Evolutionary conservation across 1,140 invertebrate species (phyloP), one percentile per base, ranked within the genome.

Genomic region (Delia radicum): DNA sequence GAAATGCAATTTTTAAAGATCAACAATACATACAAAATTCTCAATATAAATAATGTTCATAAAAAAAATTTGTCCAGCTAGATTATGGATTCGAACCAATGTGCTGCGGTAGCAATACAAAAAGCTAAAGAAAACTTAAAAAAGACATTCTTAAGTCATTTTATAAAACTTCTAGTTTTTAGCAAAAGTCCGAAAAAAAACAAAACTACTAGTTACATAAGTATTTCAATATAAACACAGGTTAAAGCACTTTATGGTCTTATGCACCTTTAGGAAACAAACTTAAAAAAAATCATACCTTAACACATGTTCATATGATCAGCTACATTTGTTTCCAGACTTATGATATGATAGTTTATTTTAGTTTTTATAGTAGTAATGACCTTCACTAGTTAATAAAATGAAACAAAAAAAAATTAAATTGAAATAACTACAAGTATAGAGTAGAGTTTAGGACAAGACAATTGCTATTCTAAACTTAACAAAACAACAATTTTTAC

Each of bases 181-280:
- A 4, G 13, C 13, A 28, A 21, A 31, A 63, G 8, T 63, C 26
- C 8, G 12, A 7, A 8, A 63, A 63, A 28, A 63, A 27, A 27
- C 18, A 69, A 69, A 31, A 69, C 33, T 21, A 37, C 24, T n/a
- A n/a, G 27, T 69, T 69, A 69, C 65, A 69, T 69, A 69, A 69
- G 65, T 33, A 21, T 69, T 33, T 37, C 13, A 69, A 69, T 3
- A 7, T 2, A 31, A 28, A 67, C 27, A 69, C 65, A 69, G 65
- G 65, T 69, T 69, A 69, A 69, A 69, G 65, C 31, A 69, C 65
- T 69, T 69, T 69, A 69, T 69, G 65, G n/a, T 69, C 31, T 29
- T 69, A 31, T 69, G 65, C 65, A 69, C 29, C 65, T 37, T 37
- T 37, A 33, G n/a, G 31, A 69, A 69, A 69, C 21, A 8, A 69